Evolutionary conservation across 1,140 invertebrate species (phyloP).

Genomic region (Plutomurus gul): DNA sequence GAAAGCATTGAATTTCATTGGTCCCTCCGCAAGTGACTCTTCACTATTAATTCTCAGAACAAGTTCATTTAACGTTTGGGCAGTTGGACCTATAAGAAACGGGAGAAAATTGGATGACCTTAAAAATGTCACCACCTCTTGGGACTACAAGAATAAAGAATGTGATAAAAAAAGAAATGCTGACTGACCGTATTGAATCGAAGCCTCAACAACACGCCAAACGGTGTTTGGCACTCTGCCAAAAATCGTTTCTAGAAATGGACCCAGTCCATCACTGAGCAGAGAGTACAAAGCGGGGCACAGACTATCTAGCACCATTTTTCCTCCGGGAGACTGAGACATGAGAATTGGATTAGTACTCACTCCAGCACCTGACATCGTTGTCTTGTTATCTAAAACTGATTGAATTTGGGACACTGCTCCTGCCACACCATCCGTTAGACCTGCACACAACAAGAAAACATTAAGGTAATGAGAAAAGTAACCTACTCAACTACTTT

Average conservation of each 20-base stretch:
- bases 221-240: constrained; percentile 84
- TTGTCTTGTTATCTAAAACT: constrained; percentile 7
- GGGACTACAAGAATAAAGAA: background rate
- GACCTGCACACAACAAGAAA: constrained; percentile 29
- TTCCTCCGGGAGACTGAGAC: constrained; percentile 63
- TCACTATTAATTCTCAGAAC: constrained; percentile 83
- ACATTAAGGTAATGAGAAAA: constrained; percentile 24
- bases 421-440: constrained; percentile 43
- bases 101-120: constrained; percentile 33
- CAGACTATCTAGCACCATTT: constrained; percentile 69
- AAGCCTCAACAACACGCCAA: constrained; percentile 84
- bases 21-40: constrained; percentile 78
- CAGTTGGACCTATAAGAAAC: constrained; percentile 67
- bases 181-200: constrained; percentile 75
- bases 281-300: constrained; percentile 84
- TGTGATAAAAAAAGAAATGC: constrained; percentile 15
- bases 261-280: constrained; percentile 79
- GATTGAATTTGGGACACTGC: constrained; percentile 43
- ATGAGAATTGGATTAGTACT: constrained; percentile 38
- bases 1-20: constrained; percentile 87
- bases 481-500: background rate
- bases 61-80: constrained; percentile 81
- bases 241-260: constrained; percentile 80
- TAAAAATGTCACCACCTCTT: constrained; percentile 22
- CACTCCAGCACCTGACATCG: constrained; percentile 17